Evolutionary conservation across 1,140 invertebrate species (phyloP), one percentile per base, ranked within the genome.

Genomic region (Drosophila suzukii): DNA sequence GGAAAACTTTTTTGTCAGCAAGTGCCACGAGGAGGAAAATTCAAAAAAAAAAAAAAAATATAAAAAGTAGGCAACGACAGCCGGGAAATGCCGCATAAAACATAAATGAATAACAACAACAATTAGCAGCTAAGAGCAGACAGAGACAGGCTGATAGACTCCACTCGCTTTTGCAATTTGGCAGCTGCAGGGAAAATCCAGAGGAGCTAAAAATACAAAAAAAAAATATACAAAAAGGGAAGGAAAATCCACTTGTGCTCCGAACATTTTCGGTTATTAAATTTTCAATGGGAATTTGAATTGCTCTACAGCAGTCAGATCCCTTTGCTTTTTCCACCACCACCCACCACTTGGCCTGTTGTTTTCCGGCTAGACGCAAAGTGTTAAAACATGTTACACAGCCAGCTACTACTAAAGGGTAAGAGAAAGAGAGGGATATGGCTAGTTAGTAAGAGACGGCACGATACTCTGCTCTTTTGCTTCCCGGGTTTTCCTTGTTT

Each of bases 271-370:
- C 65, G 82, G 81, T 85, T 85, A 85, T 86, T 86, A 86, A 86
- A 88, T 86, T 86, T 86, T 85, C 81, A 85, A 85, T 85, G 63
- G 79, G 74, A 72, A 86, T 86, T 74, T 83, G 78, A 81, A 77
- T 81, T 78, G 74, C 75, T 77, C 73, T 58, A 49, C 65, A 65
- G 70, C 70, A 63, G 71, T 41, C 73, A 76, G 73, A 65, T 76
- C 39, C 39, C 24, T 20, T 65, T 11, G 15, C 43, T 46, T 20
- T 20, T 5, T n/a, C 15, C 41, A 17, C 17, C 43, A 24, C 17
- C 17, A 17, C 43, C 17, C 20, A 17, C 17, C 7, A 17, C 17
- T 46, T 56, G 55, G 36, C 65, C 65, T 17, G 51, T 51, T 47
- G 56, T 58, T 63, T 78, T 73, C 70, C 54, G 68, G 76, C 68